Base-by-base conservation (phyloP, 2,797 vertebrate genomes). In the Poeciliopsis gracilis region DNA sequence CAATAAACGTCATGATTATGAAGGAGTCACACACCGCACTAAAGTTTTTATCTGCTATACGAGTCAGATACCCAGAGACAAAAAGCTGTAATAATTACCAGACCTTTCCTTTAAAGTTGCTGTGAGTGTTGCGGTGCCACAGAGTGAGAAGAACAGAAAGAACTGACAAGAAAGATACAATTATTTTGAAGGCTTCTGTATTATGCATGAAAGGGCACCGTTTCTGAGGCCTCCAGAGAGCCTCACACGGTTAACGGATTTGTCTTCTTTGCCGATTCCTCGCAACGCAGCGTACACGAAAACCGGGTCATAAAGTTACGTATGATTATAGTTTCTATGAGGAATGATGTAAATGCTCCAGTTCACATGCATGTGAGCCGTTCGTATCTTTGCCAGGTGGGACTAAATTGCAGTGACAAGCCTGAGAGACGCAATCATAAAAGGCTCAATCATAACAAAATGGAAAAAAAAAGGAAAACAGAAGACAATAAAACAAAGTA, bases 381-480 rank as follows among this genome's bases (percentile, higher is more conserved):
- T 86, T 89, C 86, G 85, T 67, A 71, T 77, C 45, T 78, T 53
- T 12, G 61, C 76, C 90, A 88, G 73, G 82, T 83, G 90, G 90
- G 87, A 92, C 82, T 85, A 83, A 91, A 90, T 86, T 87, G 75
- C 83, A 76, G 87, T 89, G 91, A 91, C 88, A 91, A 83, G 85
- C 91, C 82, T 82, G 79, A 90, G 86, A 91, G 89, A 92, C 87
- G 72, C 10, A 57, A 90, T 89, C 87, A 91, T 88, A 89, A 92
- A 70, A 92, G 79, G 83, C 87, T 84, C 88, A 61, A 84, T 86
- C 70, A 69, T 80, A 51, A 77, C 71, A 78, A 57, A 55, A 59
- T 80, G 43, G 1, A 51, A 51, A 20, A 8, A 20, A 61, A 70
- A 33, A 51, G 7, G 63, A 30, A 75, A 82, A 83, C 20, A 77